Evolutionary conservation across 2,797 vertebrate species (phyloP).

Genomic region (Pterois miles): DNA sequence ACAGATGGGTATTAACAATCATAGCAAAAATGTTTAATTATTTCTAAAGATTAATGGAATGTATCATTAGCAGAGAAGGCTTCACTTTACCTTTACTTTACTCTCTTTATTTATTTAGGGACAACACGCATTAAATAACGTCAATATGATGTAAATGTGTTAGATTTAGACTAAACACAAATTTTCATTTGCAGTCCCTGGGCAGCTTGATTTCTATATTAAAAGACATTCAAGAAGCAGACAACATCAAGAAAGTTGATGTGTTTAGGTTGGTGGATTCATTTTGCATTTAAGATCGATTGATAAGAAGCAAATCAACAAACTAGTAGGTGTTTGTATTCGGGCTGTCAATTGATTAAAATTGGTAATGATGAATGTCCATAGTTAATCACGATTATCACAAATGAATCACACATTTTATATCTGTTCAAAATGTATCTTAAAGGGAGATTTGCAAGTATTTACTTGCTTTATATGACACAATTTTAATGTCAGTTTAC

Average conservation of each 20-base stretch:
- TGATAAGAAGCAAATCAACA: neutral
- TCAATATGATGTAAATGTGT: neutral
- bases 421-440: no score
- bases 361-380: no score
- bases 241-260: neutral
- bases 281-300: neutral
- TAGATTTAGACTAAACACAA: neutral
- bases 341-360: no score
- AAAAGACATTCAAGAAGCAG: neutral
- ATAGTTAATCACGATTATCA: no score
- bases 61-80: neutral
- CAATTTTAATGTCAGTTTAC: no score
- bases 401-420: no score
- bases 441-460: no score
- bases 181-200: neutral
- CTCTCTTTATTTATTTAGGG: neutral
- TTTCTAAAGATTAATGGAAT: slow-evolving; percentile 5
- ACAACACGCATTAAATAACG: neutral
- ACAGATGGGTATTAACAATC: neutral
- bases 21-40: neutral
- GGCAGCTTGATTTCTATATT: neutral
- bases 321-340: neutral
- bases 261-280: neutral
- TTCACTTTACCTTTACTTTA: neutral
- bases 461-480: no score